Conservation (phyloP, 2,113 vertebrate species). For the Triplophysa tibetana region DNA sequence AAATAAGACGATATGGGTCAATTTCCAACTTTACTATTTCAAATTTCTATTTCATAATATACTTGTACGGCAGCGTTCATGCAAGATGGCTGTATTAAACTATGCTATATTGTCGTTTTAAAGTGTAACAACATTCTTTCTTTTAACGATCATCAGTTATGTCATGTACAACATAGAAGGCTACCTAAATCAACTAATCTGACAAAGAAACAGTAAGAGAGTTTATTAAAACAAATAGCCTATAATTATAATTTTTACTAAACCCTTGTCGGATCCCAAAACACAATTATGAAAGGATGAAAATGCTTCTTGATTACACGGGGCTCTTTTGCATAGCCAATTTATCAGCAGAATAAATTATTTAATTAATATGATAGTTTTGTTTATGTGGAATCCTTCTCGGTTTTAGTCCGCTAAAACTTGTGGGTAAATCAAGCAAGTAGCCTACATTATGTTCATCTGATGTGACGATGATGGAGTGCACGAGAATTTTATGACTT, state of each 20-base stretch:
- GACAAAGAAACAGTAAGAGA: too few relatives aligned
- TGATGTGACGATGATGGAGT: slow-evolving; percentile 21
- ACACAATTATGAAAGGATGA: not conserved
- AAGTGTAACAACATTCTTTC: not conserved
- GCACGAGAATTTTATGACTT: slow-evolving; percentile 38
- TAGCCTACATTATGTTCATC: not conserved
- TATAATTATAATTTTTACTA: not conserved
- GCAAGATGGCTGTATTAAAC: not conserved
- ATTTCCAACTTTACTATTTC: not conserved
- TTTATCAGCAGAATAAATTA: not conserved
- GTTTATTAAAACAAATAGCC: not conserved
- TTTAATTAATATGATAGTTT: not conserved
- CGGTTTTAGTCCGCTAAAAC: not conserved
- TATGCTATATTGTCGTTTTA: not conserved
- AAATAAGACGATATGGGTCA: not conserved
- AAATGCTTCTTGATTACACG: too few relatives aligned
- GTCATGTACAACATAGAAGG: not conserved
- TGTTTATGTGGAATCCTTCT: not conserved
- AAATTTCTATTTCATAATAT: not conserved
- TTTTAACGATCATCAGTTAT: not conserved
- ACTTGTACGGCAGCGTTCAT: not conserved
- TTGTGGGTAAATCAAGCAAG: not conserved
- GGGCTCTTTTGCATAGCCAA: not conserved
- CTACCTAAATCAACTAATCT: not conserved
- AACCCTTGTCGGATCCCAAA: not conserved